Percentiles rank a stretch among this genome's conserved stretches.
Conservation (phyloP, 2,888 invertebrate species). For the Globia sparganii region DNA sequence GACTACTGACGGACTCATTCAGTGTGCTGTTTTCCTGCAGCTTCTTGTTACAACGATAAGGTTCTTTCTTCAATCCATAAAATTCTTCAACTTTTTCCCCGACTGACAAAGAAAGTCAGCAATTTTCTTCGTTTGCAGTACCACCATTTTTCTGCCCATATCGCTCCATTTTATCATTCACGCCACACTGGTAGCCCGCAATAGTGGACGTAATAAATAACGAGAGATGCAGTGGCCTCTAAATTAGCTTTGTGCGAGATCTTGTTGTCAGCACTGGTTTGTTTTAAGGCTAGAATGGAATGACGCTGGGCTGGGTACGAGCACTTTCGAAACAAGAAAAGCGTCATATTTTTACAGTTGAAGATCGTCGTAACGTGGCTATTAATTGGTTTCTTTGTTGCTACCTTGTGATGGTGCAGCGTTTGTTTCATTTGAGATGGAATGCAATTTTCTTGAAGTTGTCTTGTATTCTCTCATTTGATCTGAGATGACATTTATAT, state of each 20-base stretch:
- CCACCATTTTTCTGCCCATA: slow-evolving; percentile 38
- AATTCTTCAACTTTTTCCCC: background rate
- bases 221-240: slow-evolving; percentile 75
- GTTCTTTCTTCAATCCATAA: slow-evolving; percentile 14
- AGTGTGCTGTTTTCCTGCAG: rapidly evolving
- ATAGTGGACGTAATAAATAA: slow-evolving; percentile 78
- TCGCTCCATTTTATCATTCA: slow-evolving; percentile 57
- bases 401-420: slow-evolving; percentile 21
- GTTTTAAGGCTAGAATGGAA: slow-evolving; percentile 50
- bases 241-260: slow-evolving; percentile 75
- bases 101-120: slow-evolving; percentile 10
- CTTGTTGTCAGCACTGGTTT: slow-evolving; percentile 61
- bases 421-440: slow-evolving; percentile 44
- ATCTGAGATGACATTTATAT: slow-evolving; percentile 23
- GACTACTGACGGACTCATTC: background rate
- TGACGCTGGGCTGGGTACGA: slow-evolving; percentile 1
- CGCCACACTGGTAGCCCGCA: slow-evolving; percentile 63
- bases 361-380: slow-evolving; percentile 36
- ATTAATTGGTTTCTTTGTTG: slow-evolving; percentile 50
- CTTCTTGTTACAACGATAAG: background rate
- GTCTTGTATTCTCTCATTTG: slow-evolving; percentile 2
- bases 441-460: slow-evolving; percentile 45
- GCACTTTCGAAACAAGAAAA: slow-evolving; percentile 20
- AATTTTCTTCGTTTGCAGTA: slow-evolving; percentile 3
- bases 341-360: slow-evolving; percentile 28